Conservation (phyloP, 30 jellyfish, hydroid and myxozoan species). For the Turritopsis dohrnii region DNA sequence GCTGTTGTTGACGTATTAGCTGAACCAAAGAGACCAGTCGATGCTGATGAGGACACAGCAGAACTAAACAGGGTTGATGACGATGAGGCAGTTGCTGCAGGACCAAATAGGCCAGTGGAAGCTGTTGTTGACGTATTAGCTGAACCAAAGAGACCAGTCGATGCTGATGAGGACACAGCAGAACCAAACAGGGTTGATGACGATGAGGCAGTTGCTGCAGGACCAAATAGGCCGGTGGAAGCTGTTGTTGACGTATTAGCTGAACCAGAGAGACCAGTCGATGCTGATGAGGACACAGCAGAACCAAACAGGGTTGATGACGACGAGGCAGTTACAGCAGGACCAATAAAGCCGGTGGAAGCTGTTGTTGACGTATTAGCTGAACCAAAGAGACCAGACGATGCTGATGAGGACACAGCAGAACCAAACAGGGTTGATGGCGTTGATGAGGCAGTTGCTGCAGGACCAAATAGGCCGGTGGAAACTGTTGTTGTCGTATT, state of each 20-base stretch:
- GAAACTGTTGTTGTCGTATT: slow-evolving; percentile 28
- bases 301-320: slow-evolving; percentile 36
- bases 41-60: slow-evolving; percentile 1
- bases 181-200: slow-evolving; percentile 40
- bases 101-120: slow-evolving; percentile 24
- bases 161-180: slow-evolving; percentile 30
- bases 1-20: slow-evolving; percentile 20
- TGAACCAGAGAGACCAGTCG: slow-evolving; percentile 21
- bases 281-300: slow-evolving; percentile 19
- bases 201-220: slow-evolving; percentile 1
- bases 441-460: slow-evolving; percentile 17
- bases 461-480: slow-evolving; percentile 40
- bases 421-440: slow-evolving; percentile 39
- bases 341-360: slow-evolving; percentile 34
- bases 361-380: slow-evolving; percentile 26
- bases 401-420: slow-evolving; percentile 24
- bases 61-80: too few species aligned
- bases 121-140: slow-evolving; percentile 10
- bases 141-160: slow-evolving; percentile 15
- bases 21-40: slow-evolving; percentile 24
- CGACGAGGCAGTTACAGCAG: slow-evolving; percentile 23
- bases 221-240: slow-evolving; percentile 35
- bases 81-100: slow-evolving; percentile 34
- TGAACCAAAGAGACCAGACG: slow-evolving; percentile 39
- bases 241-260: slow-evolving; percentile 15